Evolutionary conservation across 2,888 invertebrate species (phyloP), one percentile per base, ranked within the genome.

Genomic region (Phortica magna): DNA sequence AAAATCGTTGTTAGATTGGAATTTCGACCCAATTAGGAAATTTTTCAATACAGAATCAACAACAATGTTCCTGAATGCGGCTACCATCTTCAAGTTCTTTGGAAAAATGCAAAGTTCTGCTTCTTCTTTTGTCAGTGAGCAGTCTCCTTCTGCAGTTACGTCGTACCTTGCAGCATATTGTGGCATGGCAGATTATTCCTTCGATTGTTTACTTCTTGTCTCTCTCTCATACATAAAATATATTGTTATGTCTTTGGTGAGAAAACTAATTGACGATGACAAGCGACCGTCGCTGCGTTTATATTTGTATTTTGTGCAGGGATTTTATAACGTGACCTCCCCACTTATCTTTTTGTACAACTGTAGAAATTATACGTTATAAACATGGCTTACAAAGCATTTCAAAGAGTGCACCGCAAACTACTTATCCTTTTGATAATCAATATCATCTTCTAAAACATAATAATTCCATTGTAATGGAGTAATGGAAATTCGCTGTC

Each of bases 21-120:
- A 88, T 88, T 88, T 90, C 86, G 87, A 88, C 89, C 88, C 88
- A 88, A 88, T 88, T 88, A 88, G 88, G 89, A 88, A 79, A 89
- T 84, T 85, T 83, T 77, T 88, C 78, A 82, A 76, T 79, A 78
- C 72, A 76, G 67, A 74, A 77, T 81, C 77, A 80, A 75, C 76
- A 70, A 42, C 55, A 12, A 61, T 61, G 73, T 61, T 61, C 42
- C 9, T 14, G 59, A 42, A n/a, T 19, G 48, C 17, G 12, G n/a
- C 22, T 73, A 43, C 22, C 53, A 42, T 59, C 59, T 74, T 77
- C 76, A 64, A 64, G 48, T 76, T 78, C 82, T 65, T 71, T 43
- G 76, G 80, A 76, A 76, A 76, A 76, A 76, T 76, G 75, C 75
- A 76, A 76, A 81, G 77, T 68, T 70, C 74, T 41, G 41, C 48